A percentile compares a stretch with the other conserved stretches of the same genome.
phyloP scores from a whole-genome alignment of 2,797 vertebrate genomes.

The Eidolon dupreanum region DNA sequence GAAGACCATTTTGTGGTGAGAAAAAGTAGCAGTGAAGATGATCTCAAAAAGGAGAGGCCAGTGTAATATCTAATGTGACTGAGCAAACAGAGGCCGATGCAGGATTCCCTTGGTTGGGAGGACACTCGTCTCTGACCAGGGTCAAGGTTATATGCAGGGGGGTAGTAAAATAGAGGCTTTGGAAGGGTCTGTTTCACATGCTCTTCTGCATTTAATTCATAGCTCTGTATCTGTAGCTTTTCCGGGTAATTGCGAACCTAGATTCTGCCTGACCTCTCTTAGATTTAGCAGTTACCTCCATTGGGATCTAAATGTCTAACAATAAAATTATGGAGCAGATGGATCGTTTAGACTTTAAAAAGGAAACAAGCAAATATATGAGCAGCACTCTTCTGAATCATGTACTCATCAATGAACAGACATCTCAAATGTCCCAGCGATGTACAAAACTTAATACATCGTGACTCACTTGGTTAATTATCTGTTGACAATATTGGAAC shows the following conservation, averaged over 20 bases:
- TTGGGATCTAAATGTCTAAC: not conserved
- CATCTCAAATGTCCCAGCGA: not conserved
- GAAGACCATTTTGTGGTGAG: not conserved
- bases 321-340: not conserved
- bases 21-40: not conserved
- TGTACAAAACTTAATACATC: not conserved
- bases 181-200: not conserved
- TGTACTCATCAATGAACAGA: not conserved
- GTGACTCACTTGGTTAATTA: not conserved
- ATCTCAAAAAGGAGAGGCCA: not conserved
- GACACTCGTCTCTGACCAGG: not conserved
- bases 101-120: not conserved
- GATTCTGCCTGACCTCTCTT: not conserved
- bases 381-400: not conserved
- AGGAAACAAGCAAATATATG: not conserved
- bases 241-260: not conserved
- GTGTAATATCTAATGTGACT: no score
- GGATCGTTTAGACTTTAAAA: not conserved
- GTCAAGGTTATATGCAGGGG: no score
- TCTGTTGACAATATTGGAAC: not conserved
- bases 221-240: no score
- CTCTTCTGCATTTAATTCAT: no score
- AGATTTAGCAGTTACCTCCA: not conserved
- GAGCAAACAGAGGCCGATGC: not conserved
- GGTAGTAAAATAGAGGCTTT: accelerated